Evolutionary conservation across 2,888 invertebrate species (phyloP).

Genomic region (Megalurothrips usitatus): DNA sequence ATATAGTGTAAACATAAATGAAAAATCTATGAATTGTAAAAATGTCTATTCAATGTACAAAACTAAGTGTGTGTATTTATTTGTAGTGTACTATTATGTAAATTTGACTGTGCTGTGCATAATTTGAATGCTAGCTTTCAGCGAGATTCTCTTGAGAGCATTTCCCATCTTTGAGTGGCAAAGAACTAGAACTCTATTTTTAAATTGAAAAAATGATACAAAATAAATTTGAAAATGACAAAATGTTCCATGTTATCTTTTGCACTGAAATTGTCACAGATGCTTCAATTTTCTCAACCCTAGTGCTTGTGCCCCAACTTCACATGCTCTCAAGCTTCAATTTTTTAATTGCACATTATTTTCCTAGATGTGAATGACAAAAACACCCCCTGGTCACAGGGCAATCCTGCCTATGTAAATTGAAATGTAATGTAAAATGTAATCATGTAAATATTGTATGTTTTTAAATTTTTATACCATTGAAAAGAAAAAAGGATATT

Average conservation of each 20-base stretch:
- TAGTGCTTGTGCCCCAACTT: too few species aligned
- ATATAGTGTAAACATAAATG: neutral
- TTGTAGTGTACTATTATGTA: neutral
- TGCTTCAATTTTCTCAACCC: too few species aligned
- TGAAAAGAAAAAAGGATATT: too few species aligned
- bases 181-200: neutral
- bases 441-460: neutral
- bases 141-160: neutral
- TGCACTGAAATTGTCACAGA: neutral
- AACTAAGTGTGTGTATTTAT: neutral
- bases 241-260: neutral
- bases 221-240: neutral
- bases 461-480: neutral
- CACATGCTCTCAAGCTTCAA: too few species aligned
- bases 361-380: neutral
- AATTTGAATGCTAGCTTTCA: neutral
- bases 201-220: too few species aligned
- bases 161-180: neutral
- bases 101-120: neutral
- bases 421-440: neutral
- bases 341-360: too few species aligned
- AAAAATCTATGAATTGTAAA: neutral
- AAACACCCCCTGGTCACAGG: neutral
- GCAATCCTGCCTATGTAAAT: neutral
- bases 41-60: neutral